Evolutionary conservation across 2,113 vertebrate genomes (phyloP).

Genomic region (Barbus barbus): DNA sequence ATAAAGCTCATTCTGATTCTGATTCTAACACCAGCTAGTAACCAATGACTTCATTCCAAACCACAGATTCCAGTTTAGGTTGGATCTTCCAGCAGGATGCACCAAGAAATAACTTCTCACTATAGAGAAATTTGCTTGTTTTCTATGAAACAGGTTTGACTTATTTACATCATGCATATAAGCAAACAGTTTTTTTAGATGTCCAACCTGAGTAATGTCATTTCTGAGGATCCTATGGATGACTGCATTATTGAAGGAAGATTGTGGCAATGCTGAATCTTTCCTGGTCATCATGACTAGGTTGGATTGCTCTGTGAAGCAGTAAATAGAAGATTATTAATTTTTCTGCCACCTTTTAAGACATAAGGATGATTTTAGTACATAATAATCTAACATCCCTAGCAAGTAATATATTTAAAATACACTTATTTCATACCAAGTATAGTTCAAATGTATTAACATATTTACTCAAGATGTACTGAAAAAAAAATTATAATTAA

Average conservation of each 20-base stretch:
- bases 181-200: neutral
- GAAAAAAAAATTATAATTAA: too few relatives aligned
- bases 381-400: neutral
- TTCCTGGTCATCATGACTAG: conserved; percentile 80
- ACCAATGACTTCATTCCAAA: neutral
- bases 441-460: too few relatives aligned
- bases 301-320: conserved; percentile 82
- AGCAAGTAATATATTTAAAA: too few relatives aligned
- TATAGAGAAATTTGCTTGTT: neutral
- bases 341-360: neutral
- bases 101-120: neutral
- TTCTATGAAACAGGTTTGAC: neutral
- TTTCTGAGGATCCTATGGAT: conserved; percentile 85
- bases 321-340: neutral
- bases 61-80: neutral
- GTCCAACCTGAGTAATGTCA: conserved; percentile 76
- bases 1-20: too few relatives aligned
- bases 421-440: too few relatives aligned
- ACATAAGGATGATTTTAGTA: neutral
- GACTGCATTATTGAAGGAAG: conserved; percentile 78
- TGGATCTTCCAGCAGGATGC: neutral
- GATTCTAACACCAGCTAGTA: neutral
- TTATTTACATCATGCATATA: conserved; percentile 14
- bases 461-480: too few relatives aligned
- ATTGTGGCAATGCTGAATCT: conserved; percentile 63